These are phyloP conservation scores for Rhopilema esculentum DNA, from an alignment of 30 jellyfish, hydroid and myxozoan species.

Conservation along the genomic window DNA sequence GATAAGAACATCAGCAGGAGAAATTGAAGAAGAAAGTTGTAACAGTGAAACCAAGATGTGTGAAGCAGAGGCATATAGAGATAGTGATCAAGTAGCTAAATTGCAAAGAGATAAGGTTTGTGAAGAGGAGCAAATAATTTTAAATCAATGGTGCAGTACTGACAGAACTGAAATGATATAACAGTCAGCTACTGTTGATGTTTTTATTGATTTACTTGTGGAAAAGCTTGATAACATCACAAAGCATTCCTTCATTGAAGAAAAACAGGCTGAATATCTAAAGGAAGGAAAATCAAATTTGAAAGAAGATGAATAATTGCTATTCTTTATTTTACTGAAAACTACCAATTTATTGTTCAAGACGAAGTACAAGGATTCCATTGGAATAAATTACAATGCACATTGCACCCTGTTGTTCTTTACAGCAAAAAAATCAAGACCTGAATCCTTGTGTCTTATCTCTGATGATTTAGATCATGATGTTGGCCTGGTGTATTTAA, in stretches of 20 bases:
- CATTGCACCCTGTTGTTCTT: conserved; percentile 62
- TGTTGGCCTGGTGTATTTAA: conserved; percentile 43
- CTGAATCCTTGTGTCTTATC: conserved; percentile 54
- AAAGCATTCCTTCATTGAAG: conserved; percentile 71
- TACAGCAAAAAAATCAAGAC: conserved; percentile 2
- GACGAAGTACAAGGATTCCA: conserved; percentile 68
- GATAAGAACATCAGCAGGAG: background rate
- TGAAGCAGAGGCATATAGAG: conserved; percentile 4
- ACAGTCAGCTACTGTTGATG: conserved; percentile 1
- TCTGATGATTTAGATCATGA: conserved; percentile 76
- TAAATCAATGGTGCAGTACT: conserved; percentile 52
- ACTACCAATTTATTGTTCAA: conserved; percentile 54
- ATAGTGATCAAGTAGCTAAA: background rate
- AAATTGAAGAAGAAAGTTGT: background rate
- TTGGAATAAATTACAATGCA: conserved; percentile 66
- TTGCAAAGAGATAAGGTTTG: background rate
- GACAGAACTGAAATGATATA: conserved; percentile 49
- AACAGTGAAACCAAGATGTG: background rate
- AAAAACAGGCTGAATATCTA: conserved; percentile 45
- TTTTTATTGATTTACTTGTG: conserved; percentile 55
- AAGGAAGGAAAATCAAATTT: conserved; percentile 37
- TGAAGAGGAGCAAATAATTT: conserved; percentile 23
- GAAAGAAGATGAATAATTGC: conserved; percentile 27
- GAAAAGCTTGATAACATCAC: conserved; percentile 67
- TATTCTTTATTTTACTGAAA: conserved; percentile 65